phyloP scores from a whole-genome alignment of 1,140 invertebrate species.

The Brachionus sp. region DNA sequence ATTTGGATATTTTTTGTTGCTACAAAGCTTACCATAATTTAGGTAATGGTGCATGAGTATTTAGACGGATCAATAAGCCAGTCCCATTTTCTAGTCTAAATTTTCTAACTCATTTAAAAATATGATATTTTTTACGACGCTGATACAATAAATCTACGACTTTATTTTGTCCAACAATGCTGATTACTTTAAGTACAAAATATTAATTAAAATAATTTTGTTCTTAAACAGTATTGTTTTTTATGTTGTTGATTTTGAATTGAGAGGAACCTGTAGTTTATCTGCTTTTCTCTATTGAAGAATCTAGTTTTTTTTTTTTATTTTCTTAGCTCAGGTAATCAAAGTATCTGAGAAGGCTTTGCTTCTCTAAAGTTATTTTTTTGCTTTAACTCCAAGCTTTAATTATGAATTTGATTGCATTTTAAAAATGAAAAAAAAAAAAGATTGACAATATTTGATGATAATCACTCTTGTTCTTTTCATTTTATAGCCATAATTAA shows the following conservation, averaged over 20 bases:
- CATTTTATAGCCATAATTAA: constrained; percentile 31
- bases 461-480: constrained; percentile 31
- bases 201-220: background rate
- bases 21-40: background rate
- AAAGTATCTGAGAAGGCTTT: background rate
- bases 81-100: background rate
- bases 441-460: constrained; percentile 41
- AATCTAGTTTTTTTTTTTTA: constrained; percentile 15
- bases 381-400: background rate
- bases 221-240: background rate
- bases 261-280: constrained; percentile 3
- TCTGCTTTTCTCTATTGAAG: background rate
- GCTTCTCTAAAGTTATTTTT: background rate
- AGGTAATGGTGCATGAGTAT: background rate
- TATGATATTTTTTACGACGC: background rate
- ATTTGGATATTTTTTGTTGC: background rate
- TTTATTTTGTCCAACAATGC: constrained; percentile 27
- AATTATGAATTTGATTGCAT: constrained; percentile 25
- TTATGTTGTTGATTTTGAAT: background rate
- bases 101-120: background rate
- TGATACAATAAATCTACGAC: background rate
- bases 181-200: constrained; percentile 31
- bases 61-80: background rate
- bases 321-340: constrained; percentile 8
- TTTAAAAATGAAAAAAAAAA: constrained; percentile 3